Evolutionary conservation across 2,888 invertebrate species (phyloP).

Genomic region (Frankliniella intonsa): DNA sequence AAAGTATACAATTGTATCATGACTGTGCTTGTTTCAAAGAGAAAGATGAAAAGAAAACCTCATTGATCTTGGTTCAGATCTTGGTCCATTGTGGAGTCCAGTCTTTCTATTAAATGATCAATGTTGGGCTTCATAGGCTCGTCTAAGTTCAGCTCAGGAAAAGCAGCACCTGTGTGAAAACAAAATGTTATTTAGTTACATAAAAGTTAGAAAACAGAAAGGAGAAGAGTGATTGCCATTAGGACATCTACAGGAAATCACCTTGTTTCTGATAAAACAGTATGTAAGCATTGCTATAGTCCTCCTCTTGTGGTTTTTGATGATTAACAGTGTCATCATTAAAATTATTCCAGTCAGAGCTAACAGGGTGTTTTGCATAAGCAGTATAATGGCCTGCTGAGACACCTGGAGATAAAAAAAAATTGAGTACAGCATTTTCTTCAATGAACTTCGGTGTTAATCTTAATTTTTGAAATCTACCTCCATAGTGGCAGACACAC

Average conservation of each 20-base stretch:
- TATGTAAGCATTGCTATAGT: constrained; percentile 58
- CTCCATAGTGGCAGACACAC: constrained; percentile 61
- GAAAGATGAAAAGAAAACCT: neutral
- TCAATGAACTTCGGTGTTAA: neutral
- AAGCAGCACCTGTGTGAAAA: neutral
- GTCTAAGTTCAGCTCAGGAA: neutral
- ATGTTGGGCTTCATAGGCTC: constrained; percentile 1
- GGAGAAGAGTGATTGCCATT: neutral
- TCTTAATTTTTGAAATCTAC: constrained; percentile 43
- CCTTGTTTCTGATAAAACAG: constrained; percentile 59
- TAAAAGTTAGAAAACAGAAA: neutral
- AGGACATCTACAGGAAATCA: constrained; percentile 27
- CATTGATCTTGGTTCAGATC: neutral
- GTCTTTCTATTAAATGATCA: constrained; percentile 3
- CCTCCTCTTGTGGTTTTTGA: constrained; percentile 54
- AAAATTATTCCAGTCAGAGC: constrained; percentile 56
- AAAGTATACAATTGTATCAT: neutral
- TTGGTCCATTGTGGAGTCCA: constrained; percentile 12
- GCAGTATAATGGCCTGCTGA: constrained; percentile 60
- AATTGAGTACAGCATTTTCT: constrained; percentile 12
- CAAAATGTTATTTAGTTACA: neutral
- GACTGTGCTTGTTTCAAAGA: neutral
- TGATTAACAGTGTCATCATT: constrained; percentile 55
- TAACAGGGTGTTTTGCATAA: constrained; percentile 55
- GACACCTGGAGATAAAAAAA: constrained; percentile 47